Conservation (phyloP, 2,113 vertebrate species). For the Noctilio leporinus region DNA sequence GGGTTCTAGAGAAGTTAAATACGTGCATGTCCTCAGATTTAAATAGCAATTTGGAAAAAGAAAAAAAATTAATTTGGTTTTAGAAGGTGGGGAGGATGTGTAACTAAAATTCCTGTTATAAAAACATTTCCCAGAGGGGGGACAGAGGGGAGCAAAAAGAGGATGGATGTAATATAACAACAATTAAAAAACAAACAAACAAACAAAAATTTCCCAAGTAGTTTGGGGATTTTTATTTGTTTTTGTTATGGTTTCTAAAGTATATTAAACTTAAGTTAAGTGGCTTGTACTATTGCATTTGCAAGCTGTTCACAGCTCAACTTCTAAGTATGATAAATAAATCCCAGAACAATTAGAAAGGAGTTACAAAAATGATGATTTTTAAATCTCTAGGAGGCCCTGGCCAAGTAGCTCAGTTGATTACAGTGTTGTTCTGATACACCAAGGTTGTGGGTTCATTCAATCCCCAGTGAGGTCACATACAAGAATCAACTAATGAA, state of each 20-base stretch:
- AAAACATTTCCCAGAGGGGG: conserved; percentile 8
- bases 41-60: background rate
- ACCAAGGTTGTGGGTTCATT: too few relatives aligned
- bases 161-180: too few relatives aligned
- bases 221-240: background rate
- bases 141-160: too few relatives aligned
- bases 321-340: background rate
- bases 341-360: background rate
- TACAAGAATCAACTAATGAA: too few relatives aligned
- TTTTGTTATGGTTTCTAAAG: background rate
- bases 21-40: background rate
- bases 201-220: background rate
- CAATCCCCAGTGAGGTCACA: too few relatives aligned
- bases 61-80: background rate
- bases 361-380: background rate
- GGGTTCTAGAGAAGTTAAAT: background rate
- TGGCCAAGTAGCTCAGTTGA: too few relatives aligned
- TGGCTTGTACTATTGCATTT: background rate
- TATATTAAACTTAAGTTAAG: background rate
- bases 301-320: background rate
- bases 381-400: background rate
- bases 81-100: background rate
- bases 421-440: too few relatives aligned
- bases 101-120: conserved; percentile 16
- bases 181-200: too few relatives aligned